Evolutionary conservation across 2,797 vertebrate species (phyloP), one percentile per base, ranked within the genome.

Genomic region (Jordanella pulchra): DNA sequence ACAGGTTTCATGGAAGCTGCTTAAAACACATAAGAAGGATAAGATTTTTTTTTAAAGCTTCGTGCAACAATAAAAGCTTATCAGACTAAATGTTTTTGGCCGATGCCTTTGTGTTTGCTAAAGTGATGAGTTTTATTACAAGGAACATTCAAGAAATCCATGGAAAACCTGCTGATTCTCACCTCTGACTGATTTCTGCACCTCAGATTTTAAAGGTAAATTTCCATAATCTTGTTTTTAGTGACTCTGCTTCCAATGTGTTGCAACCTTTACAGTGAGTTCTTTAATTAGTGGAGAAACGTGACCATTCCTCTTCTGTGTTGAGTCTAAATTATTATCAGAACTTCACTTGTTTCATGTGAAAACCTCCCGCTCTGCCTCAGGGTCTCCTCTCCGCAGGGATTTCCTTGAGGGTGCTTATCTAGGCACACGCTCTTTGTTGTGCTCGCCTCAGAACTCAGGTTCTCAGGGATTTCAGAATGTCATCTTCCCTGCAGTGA

Each of bases 401-500:
- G 76, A 85, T 69, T 13, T 75, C 71, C 76, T 64, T 30, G 35
- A 32, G 75, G 82, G 69, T 47, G 10, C 66, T 82, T 78, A 73
- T 3, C 25, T 50, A 77, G 61, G 65, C 56, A 70, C 72, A 75
- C n/a, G 70, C 80, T 77, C 74, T 80, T 44, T 72, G 67, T 66
- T 76, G 55, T 54, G 67, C 67, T 73, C 80, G 79, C 80, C 77
- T 81, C 71, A 18, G 78, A 80, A 75, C 67, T 75, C 67, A 4
- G 58, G 73, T 79, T 84, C 73, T 84, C 66, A 0, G 80, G 79
- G 86, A 85, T 77, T 89, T 86, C 5, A 77, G 70, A 86, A 84
- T 78, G 84, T 71, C 77, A 85, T 81, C 73, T 84, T 54, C 77
- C 83, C 81, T 81, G 75, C 77, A 89, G 85, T 63, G 2, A 83